Evolutionary conservation across 2,888 invertebrate species (phyloP).

Genomic region (Nemotelus nigrinus): DNA sequence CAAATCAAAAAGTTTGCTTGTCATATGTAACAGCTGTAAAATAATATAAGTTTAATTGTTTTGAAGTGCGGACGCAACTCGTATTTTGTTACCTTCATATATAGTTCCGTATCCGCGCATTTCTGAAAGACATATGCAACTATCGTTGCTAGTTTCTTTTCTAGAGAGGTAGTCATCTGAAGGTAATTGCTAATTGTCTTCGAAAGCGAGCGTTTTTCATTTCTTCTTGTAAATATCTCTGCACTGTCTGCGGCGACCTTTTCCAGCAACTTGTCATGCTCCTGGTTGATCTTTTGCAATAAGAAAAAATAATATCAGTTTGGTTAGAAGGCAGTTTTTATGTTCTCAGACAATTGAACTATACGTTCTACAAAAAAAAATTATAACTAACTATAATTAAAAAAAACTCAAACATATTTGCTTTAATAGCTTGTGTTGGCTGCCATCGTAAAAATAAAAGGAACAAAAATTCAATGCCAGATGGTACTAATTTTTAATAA

Average conservation of each 20-base stretch:
- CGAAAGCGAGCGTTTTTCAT: not conserved
- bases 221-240: not conserved
- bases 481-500: no score
- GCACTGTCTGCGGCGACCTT: not conserved
- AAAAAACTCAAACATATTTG: no score
- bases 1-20: conserved; percentile 63
- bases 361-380: no score
- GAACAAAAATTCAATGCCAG: no score
- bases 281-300: not conserved
- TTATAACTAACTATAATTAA: no score
- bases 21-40: conserved; percentile 66
- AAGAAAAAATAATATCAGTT: no score
- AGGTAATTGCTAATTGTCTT: not conserved
- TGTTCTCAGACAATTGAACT: no score
- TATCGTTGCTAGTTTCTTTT: conserved; percentile 69
- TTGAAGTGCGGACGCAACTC: not conserved
- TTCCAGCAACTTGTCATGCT: conserved; percentile 2
- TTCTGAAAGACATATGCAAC: conserved; percentile 71
- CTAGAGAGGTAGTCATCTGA: conserved; percentile 60
- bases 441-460: no score
- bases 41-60: not conserved
- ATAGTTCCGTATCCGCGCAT: conserved; percentile 68
- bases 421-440: no score
- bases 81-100: conserved; percentile 66
- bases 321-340: no score